Base-by-base conservation (phyloP, 2,888 invertebrate genomes). In the Trypoxylon attenuatum region DNA sequence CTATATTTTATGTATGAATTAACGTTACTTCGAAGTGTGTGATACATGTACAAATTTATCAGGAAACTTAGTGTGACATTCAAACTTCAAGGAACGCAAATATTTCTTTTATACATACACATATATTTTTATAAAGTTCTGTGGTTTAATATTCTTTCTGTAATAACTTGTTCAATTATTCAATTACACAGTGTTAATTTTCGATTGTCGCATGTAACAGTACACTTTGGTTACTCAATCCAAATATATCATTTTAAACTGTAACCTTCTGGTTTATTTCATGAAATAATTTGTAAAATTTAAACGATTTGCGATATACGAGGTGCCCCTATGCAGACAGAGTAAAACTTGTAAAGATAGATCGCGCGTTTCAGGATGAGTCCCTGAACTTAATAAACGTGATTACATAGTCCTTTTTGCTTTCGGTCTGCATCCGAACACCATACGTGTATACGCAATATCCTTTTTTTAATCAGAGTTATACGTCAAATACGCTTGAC, bases 31-130 rank as follows among this genome's bases (percentile, higher is more conserved):
- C 43, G 18, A 22, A 10, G 22, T 38, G 22, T 50, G 27, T 45
- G 22, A 60, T 55, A 54, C 42, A 22, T 45, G 15, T 27, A 27
- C 16, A 47, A 47, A 59, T 18, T 47, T 47, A 53, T 23, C 18
- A 57, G 33, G n/a, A n/a, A n/a, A n/a, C n/a, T n/a, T n/a, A n/a
- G n/a, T n/a, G 5, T 27, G 27, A 6, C 5, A 27, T 27, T 6
- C 10, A 27, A 27, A 27, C 5, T 27, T 27, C n/a, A n/a, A n/a
- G n/a, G n/a, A n/a, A n/a, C n/a, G n/a, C n/a, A n/a, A n/a, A n/a
- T n/a, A n/a, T n/a, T 56, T 13, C 43, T 58, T 51, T 57, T 63
- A 8, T 63, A 51, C 16, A 46, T 49, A 49, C 16, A 27, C 23
- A 39, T 2, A 29, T 23, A 47, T 43, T 55, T 16, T 55, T 16